Conservation (phyloP, 2,888 invertebrate genomes). For the Aquatica leii region DNA sequence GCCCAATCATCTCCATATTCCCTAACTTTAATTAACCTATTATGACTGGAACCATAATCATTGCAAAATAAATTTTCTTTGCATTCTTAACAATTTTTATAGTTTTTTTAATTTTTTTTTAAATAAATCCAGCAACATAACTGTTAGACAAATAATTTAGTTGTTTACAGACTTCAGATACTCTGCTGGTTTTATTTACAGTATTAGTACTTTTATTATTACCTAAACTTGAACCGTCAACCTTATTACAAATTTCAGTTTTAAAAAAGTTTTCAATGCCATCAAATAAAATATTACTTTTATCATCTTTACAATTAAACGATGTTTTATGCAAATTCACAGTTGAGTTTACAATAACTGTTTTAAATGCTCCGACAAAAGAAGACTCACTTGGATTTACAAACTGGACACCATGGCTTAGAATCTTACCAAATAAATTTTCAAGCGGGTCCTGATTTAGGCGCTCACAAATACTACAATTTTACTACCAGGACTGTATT, state of each 20-base stretch:
- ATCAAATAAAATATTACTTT: background rate
- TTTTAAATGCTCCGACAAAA: background rate
- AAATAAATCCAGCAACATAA: background rate
- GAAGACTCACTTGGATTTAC: background rate
- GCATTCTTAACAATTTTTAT: background rate
- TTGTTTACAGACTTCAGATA: background rate
- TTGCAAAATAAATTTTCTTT: background rate
- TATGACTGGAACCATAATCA: background rate
- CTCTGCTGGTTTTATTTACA: background rate
- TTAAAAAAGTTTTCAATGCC: background rate
- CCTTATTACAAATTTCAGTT: background rate
- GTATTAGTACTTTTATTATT: background rate
- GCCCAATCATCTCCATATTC: background rate
- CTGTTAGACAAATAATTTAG: background rate
- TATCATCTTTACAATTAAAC: background rate
- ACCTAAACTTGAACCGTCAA: background rate
- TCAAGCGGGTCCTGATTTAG: background rate
- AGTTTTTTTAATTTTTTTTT: background rate
- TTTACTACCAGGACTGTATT: too few species aligned
- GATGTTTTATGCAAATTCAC: background rate
- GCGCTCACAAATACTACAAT: too few species aligned
- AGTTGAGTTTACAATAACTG: background rate
- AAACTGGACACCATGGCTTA: background rate
- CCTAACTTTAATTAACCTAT: background rate
- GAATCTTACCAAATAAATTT: background rate